Evolutionary conservation across 2,888 invertebrate genomes (phyloP).

Genomic region (Cecidostiba fungosa): DNA sequence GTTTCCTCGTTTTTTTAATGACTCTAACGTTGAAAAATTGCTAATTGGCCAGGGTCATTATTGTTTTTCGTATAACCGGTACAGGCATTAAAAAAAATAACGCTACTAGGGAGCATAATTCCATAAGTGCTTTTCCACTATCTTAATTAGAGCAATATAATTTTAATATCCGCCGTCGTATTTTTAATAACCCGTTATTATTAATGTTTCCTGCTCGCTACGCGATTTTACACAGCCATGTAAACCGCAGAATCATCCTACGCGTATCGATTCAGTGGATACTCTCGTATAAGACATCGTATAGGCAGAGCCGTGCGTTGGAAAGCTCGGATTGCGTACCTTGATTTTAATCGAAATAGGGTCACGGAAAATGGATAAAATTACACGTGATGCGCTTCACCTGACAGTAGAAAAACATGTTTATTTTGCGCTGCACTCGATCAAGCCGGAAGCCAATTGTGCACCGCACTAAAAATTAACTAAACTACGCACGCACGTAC

Average conservation of each 20-base stretch:
- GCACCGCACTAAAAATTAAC: background rate
- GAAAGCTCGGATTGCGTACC: slow-evolving; percentile 26
- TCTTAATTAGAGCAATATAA: background rate
- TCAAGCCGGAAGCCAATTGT: background rate
- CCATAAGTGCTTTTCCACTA: background rate
- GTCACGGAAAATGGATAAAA: slow-evolving; percentile 26
- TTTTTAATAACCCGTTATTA: slow-evolving; percentile 5
- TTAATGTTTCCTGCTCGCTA: background rate
- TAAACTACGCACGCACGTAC: background rate
- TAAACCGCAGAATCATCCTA: background rate
- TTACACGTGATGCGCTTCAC: background rate
- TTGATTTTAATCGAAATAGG: slow-evolving; percentile 37
- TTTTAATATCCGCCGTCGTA: background rate
- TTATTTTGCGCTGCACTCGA: background rate
- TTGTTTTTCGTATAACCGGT: background rate
- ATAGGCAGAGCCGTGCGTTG: background rate
- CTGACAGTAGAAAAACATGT: background rate
- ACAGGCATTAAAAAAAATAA: background rate
- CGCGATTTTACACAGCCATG: background rate
- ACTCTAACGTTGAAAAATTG: background rate
- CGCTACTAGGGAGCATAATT: background rate
- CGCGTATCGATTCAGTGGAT: slow-evolving; percentile 39
- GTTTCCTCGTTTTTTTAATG: slow-evolving; percentile 10
- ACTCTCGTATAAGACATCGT: background rate
- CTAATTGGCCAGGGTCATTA: background rate